A percentile compares a stretch with the other conserved stretches of the same genome.
Conservation (phyloP, 1,140 invertebrate species). For the Gonatopus flavifemur region DNA sequence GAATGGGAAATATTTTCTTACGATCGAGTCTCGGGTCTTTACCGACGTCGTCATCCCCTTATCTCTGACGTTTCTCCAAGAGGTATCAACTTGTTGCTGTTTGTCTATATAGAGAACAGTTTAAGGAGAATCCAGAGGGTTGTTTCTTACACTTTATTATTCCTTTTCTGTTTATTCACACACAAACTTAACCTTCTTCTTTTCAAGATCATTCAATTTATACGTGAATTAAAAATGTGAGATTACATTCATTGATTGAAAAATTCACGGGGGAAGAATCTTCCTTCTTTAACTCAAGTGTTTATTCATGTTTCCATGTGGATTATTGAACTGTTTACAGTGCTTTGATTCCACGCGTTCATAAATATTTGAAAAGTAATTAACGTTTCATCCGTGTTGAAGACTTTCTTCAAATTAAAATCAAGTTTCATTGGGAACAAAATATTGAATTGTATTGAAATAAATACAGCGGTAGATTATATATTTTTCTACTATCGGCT, state of each 20-base stretch:
- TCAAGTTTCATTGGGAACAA: too few relatives aligned
- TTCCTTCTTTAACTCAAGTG: too few relatives aligned
- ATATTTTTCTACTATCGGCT: neutral
- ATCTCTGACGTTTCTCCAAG: slow-evolving; percentile 15
- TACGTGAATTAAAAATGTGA: slow-evolving; percentile 18
- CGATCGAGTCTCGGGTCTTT: slow-evolving; percentile 4
- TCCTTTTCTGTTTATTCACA: slow-evolving; percentile 4
- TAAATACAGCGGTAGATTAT: too few relatives aligned
- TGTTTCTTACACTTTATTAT: slow-evolving; percentile 41
- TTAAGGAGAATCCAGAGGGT: slow-evolving; percentile 30
- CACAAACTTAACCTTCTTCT: slow-evolving; percentile 9
- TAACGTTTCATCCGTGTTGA: too few relatives aligned
- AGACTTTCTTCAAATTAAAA: too few relatives aligned
- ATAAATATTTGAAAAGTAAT: too few relatives aligned
- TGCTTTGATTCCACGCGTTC: too few relatives aligned
- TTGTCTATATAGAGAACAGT: slow-evolving; percentile 32
- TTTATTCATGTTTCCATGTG: too few relatives aligned
- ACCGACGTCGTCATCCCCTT: slow-evolving; percentile 3
- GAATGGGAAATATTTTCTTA: slow-evolving; percentile 34
- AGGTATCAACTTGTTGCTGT: slow-evolving; percentile 50
- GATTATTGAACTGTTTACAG: too few relatives aligned
- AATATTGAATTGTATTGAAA: too few relatives aligned
- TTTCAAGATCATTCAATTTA: slow-evolving; percentile 17
- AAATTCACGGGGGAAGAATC: too few relatives aligned
- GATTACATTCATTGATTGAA: too few relatives aligned